Evolutionary conservation across 2,888 invertebrate species (phyloP).

Genomic region (Lycocerus yunnanus): DNA sequence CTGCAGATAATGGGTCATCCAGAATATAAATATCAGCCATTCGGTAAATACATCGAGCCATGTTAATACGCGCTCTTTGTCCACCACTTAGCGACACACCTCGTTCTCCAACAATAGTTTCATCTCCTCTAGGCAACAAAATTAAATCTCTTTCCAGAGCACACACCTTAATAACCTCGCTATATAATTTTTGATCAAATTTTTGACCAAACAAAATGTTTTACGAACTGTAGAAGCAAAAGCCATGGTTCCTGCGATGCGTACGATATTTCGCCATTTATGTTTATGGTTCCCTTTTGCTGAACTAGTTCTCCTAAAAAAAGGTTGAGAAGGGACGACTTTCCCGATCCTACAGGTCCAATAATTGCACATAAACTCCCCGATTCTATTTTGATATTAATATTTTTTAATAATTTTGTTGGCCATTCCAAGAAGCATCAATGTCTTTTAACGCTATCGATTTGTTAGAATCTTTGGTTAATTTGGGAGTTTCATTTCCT

Average conservation of each 20-base stretch:
- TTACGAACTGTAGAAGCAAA: constrained; percentile 64
- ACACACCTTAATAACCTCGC: constrained; percentile 64
- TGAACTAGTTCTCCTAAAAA: constrained; percentile 62
- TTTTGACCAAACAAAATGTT: constrained; percentile 75
- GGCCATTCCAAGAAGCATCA: constrained; percentile 44
- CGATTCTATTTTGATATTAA: constrained; percentile 54
- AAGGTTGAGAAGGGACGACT: constrained; percentile 61
- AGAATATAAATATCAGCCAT: constrained; percentile 75
- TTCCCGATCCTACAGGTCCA: constrained; percentile 89
- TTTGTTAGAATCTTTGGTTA: constrained; percentile 11
- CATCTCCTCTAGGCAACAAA: constrained; percentile 72
- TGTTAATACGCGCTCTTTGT: constrained; percentile 76
- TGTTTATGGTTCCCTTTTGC: constrained; percentile 57
- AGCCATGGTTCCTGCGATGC: constrained; percentile 67
- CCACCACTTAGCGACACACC: constrained; percentile 81
- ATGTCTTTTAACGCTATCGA: constrained; percentile 40
- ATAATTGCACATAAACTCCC: constrained; percentile 73
- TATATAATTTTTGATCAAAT: constrained; percentile 60
- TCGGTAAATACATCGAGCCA: constrained; percentile 77
- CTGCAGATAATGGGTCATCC: constrained; percentile 78
- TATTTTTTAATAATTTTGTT: constrained; percentile 46
- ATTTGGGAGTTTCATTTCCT: constrained; percentile 55
- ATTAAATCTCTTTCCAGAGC: constrained; percentile 68
- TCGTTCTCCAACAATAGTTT: constrained; percentile 76
- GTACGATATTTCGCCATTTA: constrained; percentile 63